Conservation (phyloP, 2,113 vertebrate genomes). For the Zootoca vivipara region DNA sequence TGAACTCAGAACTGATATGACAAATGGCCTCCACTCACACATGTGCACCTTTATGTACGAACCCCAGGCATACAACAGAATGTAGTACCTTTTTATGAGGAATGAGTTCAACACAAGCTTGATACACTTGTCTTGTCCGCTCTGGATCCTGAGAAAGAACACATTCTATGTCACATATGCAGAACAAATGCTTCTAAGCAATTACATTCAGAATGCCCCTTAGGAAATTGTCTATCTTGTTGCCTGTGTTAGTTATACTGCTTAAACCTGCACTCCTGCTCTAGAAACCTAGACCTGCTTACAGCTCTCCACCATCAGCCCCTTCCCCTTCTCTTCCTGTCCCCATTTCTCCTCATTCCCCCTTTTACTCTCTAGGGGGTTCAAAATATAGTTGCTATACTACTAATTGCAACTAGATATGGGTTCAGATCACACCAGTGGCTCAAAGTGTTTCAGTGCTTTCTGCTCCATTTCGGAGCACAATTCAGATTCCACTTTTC, state of each 20-base stretch:
- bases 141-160: slow-evolving; percentile 84
- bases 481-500: background rate
- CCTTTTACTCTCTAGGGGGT: background rate
- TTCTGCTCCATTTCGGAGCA: background rate
- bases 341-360: background rate
- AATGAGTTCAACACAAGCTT: slow-evolving; percentile 92
- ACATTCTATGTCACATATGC: background rate
- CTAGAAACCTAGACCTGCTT: background rate
- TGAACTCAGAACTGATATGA: background rate
- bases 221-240: background rate
- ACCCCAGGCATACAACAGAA: background rate
- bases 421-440: background rate
- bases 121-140: slow-evolving; percentile 93
- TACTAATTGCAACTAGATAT: background rate
- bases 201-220: background rate
- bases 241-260: background rate
- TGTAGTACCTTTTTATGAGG: slow-evolving; percentile 94
- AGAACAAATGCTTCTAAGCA: background rate
- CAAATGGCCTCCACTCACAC: background rate
- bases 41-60: background rate
- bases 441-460: background rate
- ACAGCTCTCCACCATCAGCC: background rate
- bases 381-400: background rate
- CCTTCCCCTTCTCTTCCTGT: background rate
- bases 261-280: background rate